Evolutionary conservation across 2,113 vertebrate genomes (phyloP).

Genomic region (Rutilus rutilus): DNA sequence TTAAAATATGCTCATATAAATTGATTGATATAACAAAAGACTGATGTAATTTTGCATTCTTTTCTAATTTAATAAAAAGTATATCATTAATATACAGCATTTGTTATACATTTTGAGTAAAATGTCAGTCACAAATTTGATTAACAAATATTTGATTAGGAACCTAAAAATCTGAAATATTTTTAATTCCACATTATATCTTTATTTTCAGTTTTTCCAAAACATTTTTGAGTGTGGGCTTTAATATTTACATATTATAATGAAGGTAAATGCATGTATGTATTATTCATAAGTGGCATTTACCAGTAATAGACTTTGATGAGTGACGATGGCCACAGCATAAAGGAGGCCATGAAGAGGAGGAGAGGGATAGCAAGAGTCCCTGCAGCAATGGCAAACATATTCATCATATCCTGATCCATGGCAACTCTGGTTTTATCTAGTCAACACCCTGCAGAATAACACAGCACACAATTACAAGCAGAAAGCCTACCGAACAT

Average conservation of each 20-base stretch:
- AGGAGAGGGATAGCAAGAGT: constrained; percentile 92
- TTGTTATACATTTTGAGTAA: not conserved
- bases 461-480: not conserved
- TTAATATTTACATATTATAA: not conserved
- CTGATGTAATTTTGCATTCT: not conserved
- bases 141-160: not conserved
- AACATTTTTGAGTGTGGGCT: not conserved
- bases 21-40: not conserved
- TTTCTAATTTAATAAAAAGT: not conserved
- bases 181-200: not conserved
- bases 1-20: not conserved
- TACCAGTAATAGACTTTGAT: constrained; percentile 96
- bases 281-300: constrained; percentile 54
- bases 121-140: not conserved
- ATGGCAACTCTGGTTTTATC: constrained; percentile 66
- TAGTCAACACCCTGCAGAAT: constrained; percentile 50
- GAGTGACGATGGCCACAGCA: constrained; percentile 91
- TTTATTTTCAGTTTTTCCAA: not conserved
- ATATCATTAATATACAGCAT: not conserved
- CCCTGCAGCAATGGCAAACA: constrained; percentile 86
- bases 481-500: not conserved
- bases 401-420: constrained; percentile 88
- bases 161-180: too few relatives aligned
- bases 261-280: not conserved
- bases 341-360: constrained; percentile 88